These are phyloP conservation scores for Stomorhina lunata DNA, from an alignment of 2,888 invertebrate genomes.

Conservation along the genomic window DNA sequence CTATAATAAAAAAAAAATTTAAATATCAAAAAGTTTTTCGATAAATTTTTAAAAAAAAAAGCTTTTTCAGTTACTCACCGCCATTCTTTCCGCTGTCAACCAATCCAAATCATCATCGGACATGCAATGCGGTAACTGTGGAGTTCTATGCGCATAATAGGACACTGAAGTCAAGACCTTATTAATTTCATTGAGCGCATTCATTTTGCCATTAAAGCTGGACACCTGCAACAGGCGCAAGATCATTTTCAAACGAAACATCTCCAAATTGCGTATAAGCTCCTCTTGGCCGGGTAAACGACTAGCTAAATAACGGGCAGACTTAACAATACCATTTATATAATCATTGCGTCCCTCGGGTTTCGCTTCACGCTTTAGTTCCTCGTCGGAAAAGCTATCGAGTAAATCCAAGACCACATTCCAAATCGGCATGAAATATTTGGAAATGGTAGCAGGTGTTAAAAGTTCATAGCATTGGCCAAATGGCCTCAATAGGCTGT, in stretches of 20 bases:
- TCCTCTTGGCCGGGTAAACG: slow-evolving; percentile 92
- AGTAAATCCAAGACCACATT: slow-evolving; percentile 94
- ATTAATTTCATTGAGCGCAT: slow-evolving; percentile 98
- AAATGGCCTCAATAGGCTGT: slow-evolving; percentile 92
- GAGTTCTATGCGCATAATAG: slow-evolving; percentile 89
- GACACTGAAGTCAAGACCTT: slow-evolving; percentile 95
- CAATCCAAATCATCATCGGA: slow-evolving; percentile 92
- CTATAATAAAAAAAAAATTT: too few relatives aligned
- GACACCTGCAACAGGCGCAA: slow-evolving; percentile 95
- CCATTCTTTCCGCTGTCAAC: slow-evolving; percentile 96
- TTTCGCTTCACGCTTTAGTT: slow-evolving; percentile 96
- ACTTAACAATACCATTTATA: slow-evolving; percentile 95
- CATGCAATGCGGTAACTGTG: slow-evolving; percentile 83
- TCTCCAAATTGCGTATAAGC: slow-evolving; percentile 88
- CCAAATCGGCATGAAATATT: slow-evolving; percentile 95
- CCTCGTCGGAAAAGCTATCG: slow-evolving; percentile 96
- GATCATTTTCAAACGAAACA: slow-evolving; percentile 98
- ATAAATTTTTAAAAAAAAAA: background rate
- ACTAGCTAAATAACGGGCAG: slow-evolving; percentile 92
- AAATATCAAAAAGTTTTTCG: background rate
- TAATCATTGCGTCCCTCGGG: slow-evolving; percentile 97
- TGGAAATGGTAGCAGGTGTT: slow-evolving; percentile 93
- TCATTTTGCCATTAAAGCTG: slow-evolving; percentile 99
- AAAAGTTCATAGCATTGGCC: slow-evolving; percentile 95
- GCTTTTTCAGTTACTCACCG: slow-evolving; percentile 84